phyloP scores from a whole-genome alignment of 2,113 vertebrate genomes.

The Zootoca vivipara region DNA sequence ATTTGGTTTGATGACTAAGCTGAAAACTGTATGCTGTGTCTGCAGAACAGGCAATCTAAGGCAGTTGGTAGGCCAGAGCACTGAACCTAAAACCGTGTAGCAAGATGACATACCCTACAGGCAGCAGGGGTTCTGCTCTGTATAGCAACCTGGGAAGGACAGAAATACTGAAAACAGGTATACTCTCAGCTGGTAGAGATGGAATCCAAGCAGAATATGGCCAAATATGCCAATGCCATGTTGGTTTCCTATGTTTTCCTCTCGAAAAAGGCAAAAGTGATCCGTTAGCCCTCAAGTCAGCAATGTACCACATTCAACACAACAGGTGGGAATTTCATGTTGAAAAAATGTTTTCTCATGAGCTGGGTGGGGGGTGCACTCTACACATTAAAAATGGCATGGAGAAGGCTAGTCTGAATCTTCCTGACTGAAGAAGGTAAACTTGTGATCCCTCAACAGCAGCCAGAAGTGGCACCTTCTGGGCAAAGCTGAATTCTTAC shows the following conservation, averaged over 20 bases:
- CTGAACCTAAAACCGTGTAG: background rate
- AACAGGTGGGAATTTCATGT: background rate
- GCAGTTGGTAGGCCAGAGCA: background rate
- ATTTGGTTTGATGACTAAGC: background rate
- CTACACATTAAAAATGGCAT: background rate
- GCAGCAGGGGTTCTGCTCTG: background rate
- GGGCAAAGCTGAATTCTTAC: background rate
- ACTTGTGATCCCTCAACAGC: background rate
- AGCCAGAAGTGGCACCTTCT: background rate
- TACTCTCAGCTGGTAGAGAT: background rate
- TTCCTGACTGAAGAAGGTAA: background rate
- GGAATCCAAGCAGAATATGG: background rate
- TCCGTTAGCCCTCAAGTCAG: background rate
- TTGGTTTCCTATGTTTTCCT: background rate
- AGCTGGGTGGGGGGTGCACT: no score
- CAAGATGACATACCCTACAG: background rate
- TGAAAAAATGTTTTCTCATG: background rate
- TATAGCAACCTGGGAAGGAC: background rate
- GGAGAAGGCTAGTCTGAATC: background rate
- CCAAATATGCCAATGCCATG: no score
- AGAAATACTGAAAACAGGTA: no score
- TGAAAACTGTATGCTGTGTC: background rate
- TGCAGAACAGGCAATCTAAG: background rate
- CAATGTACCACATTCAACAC: background rate
- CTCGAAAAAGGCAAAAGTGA: background rate